Base-by-base conservation (phyloP, 2,888 invertebrate species). In the Drosophila acutilabella region DNA sequence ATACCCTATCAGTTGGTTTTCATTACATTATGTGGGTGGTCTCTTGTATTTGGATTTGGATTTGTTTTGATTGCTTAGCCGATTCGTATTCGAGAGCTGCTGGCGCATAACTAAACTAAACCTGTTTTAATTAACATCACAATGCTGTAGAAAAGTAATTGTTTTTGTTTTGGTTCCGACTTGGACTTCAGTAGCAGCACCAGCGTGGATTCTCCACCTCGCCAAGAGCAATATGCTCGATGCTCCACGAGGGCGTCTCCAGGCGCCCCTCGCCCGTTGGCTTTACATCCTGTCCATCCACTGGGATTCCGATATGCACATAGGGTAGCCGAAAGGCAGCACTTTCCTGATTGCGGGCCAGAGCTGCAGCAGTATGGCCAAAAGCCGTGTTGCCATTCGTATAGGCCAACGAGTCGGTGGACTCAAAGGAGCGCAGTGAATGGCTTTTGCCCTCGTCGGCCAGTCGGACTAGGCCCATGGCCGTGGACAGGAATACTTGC, bases 401-500 rank as follows among this genome's bases (percentile, higher is more conserved):
- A 20, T 92, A 91, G 14, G 90, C 90, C 59, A 93, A 80, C 1
- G 93, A 93, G 64, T 94, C 94, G 1, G 91, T 91, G 0, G 94
- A 94, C 88, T 96, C 94, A 83, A 95, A 95, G 13, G 95, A 93
- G 53, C 94, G 93, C 42, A 96, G 86, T 0, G 94, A 93, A 1
- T 93, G 93, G 11, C 93, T 93, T 56, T 93, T 92, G 54, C 92
- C 93, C 18, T 93, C 93, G 14, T 91, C 91, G 0, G 94, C 93
- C 54, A 95, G 89, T 64, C 93, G 93, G 8, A 95, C 93, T 11
- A 96, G 92, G 0, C 94, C 94, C 23, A 93, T 91, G 0, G 96
- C 96, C 0, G 95, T 94, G 59, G 93, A 94, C 38, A 95, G 91
- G 89, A 97, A 97, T 33, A 96, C 95, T 74, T 95, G 94, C 82